Conservation (phyloP, 2,113 vertebrate genomes). For the Apeltes quadracus region DNA sequence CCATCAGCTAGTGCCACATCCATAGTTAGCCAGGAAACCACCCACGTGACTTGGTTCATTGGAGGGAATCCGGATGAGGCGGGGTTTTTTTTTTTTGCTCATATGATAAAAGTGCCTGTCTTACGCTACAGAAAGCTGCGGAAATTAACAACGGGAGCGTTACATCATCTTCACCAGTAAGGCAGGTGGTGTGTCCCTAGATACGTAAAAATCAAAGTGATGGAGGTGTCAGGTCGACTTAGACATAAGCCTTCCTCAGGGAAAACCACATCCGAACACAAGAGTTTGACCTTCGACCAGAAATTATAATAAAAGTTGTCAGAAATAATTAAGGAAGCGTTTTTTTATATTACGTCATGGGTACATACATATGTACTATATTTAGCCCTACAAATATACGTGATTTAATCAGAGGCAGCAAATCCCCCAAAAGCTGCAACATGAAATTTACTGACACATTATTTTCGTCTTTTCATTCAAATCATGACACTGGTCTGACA, state of each 20-base stretch:
- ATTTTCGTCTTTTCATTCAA: constrained; percentile 63
- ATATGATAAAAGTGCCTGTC: constrained; percentile 44
- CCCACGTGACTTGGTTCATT: constrained; percentile 68
- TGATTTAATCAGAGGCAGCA: constrained; percentile 45
- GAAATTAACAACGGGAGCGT: constrained; percentile 35
- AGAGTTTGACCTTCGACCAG: constrained; percentile 32
- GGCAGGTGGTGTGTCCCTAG: constrained; percentile 8
- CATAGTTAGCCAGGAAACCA: constrained; percentile 77
- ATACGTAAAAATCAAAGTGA: constrained; percentile 25
- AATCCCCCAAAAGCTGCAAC: constrained; percentile 49
- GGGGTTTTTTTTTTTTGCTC: constrained; percentile 39
- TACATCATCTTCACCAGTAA: constrained; percentile 29
- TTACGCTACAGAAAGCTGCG: constrained; percentile 31
- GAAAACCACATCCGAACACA: constrained; percentile 10
- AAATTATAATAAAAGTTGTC: constrained; percentile 1
- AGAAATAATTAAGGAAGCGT: not conserved
- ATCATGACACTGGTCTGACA: constrained; percentile 60
- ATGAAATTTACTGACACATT: constrained; percentile 61
- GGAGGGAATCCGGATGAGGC: constrained; percentile 64
- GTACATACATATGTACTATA: not conserved
- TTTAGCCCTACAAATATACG: constrained; percentile 17
- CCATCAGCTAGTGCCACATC: constrained; percentile 74
- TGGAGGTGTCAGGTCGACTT: constrained; percentile 15
- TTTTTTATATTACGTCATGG: not conserved
- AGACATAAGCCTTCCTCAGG: constrained; percentile 1